A percentile compares a stretch with the other conserved stretches of the same genome.
phyloP scores from a whole-genome alignment of 2,888 invertebrate species.

The Nasonia oneida region DNA sequence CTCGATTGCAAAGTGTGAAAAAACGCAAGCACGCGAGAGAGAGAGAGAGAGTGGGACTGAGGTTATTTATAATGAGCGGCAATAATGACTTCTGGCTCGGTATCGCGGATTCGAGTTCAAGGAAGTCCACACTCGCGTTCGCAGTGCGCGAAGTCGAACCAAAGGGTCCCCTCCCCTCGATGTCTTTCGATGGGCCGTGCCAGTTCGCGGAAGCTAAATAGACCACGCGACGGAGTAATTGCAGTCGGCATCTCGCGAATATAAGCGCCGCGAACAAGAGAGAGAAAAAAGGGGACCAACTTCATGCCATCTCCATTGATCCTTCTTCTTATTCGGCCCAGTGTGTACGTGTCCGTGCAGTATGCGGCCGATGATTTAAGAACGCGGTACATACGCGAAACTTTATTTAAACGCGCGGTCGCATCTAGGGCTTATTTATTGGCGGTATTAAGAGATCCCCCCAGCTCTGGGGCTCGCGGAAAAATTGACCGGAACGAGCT shows the following conservation, averaged over 20 bases:
- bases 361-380: constrained; percentile 73
- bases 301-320: constrained; percentile 74
- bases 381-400: constrained; percentile 63
- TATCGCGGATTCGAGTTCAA: constrained; percentile 59
- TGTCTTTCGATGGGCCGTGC: constrained; percentile 72
- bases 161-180: neutral
- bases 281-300: constrained; percentile 45
- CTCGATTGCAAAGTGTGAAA: neutral
- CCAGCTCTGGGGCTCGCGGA: neutral
- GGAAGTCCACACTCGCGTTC: constrained; percentile 62
- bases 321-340: constrained; percentile 69
- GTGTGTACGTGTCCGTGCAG: constrained; percentile 65
- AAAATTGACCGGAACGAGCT: constrained; percentile 58
- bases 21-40: neutral
- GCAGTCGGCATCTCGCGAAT: constrained; percentile 69
- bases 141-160: constrained; percentile 26
- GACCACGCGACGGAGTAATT: constrained; percentile 75
- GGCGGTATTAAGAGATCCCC: constrained; percentile 64
- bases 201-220: constrained; percentile 73
- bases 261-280: constrained; percentile 52
- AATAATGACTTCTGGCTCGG: constrained; percentile 56
- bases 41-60: neutral
- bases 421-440: constrained; percentile 70
- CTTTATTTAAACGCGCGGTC: constrained; percentile 46
- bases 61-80: constrained; percentile 52